Percentiles rank a stretch among this genome's conserved stretches.
Conservation (phyloP, 2,797 vertebrate genomes). For the Glossophaga mutica region DNA sequence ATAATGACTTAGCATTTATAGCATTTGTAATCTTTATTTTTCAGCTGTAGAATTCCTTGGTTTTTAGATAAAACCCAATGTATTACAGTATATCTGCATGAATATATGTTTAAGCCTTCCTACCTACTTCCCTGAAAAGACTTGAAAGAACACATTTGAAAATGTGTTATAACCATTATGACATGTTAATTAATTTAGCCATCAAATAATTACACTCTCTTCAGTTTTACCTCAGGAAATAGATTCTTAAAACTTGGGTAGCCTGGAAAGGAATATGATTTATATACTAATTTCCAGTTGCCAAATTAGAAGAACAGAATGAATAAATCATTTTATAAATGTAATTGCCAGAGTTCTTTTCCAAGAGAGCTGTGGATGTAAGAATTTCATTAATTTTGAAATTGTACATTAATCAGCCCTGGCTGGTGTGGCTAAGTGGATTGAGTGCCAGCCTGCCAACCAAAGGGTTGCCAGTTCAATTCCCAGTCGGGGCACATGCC, state of each 20-base stretch:
- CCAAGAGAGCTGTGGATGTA: not conserved
- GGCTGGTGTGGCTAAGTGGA: too few relatives aligned
- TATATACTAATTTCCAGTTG: slow-evolving; percentile 16
- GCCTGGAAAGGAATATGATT: not conserved
- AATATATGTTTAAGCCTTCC: not conserved
- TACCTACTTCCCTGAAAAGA: not conserved
- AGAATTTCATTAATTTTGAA: not conserved
- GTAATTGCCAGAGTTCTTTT: not conserved
- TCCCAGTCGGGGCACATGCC: too few relatives aligned
- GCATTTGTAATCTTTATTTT: not conserved
- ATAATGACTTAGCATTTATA: not conserved
- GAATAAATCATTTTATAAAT: not conserved
- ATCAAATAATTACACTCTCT: not conserved
- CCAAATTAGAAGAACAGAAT: slow-evolving; percentile 26
- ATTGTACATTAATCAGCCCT: too few relatives aligned
- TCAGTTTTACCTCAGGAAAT: slow-evolving; percentile 3
- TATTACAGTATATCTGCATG: not conserved
- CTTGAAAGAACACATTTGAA: slow-evolving; percentile 1
- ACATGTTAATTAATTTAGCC: not conserved
- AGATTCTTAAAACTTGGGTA: not conserved
- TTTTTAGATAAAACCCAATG: not conserved
- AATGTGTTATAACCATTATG: not conserved
- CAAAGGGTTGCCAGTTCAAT: too few relatives aligned
- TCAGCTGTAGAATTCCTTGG: not conserved
- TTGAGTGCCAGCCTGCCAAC: too few relatives aligned